Evolutionary conservation across 2,113 vertebrate genomes (phyloP).

Genomic region (Rhinichthys klamathensis): DNA sequence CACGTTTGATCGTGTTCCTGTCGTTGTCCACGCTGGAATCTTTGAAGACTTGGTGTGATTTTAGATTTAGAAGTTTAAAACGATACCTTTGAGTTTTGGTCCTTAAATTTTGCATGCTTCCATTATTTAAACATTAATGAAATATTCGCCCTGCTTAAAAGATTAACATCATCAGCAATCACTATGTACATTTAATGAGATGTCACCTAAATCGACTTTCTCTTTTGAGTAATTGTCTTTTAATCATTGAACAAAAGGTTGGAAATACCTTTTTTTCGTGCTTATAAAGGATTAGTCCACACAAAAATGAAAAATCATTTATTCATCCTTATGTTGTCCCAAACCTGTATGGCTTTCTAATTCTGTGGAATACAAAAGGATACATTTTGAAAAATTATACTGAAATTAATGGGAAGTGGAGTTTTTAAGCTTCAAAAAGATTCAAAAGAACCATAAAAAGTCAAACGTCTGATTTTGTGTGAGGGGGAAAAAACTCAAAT

Average conservation of each 20-base stretch:
- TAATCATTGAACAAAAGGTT: constrained; percentile 47
- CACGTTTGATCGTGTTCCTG: constrained; percentile 1
- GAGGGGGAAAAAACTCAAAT: background rate
- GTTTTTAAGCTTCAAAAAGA: background rate
- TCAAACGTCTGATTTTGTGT: background rate
- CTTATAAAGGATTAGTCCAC: background rate
- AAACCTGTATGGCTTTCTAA: background rate
- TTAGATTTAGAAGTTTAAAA: constrained; percentile 23
- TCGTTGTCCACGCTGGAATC: background rate
- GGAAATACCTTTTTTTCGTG: constrained; percentile 1
- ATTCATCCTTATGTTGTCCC: background rate
- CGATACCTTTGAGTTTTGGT: background rate
- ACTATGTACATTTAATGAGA: constrained; percentile 53
- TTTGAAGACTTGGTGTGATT: constrained; percentile 11
- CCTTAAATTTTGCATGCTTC: constrained; percentile 47
- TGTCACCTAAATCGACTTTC: background rate
- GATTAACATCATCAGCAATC: constrained; percentile 29
- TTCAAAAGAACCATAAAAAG: background rate
- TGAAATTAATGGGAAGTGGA: background rate
- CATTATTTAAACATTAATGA: constrained; percentile 51
- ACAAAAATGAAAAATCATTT: background rate
- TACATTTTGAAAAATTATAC: background rate
- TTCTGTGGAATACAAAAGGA: background rate
- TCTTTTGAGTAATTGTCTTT: constrained; percentile 36
- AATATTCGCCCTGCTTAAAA: constrained; percentile 27